Evolutionary conservation across 2,797 vertebrate genomes (phyloP).

Genomic region (Typhlichthys eigenmanni): DNA sequence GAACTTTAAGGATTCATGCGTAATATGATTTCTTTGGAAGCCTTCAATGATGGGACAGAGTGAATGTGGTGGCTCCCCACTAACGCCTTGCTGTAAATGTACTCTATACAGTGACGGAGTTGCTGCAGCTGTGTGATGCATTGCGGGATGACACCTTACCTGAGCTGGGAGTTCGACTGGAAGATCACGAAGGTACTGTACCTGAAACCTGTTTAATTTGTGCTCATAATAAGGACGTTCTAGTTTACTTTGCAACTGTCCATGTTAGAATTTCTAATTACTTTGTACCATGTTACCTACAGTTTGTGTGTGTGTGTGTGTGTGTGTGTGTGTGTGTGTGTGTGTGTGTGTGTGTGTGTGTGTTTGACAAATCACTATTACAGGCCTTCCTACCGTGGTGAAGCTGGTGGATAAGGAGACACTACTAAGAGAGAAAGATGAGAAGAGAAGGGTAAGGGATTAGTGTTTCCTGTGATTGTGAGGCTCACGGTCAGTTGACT

Average conservation of each 20-base stretch:
- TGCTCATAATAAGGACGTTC: too few relatives aligned
- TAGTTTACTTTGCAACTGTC: too few relatives aligned
- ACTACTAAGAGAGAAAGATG: slow-evolving; percentile 87
- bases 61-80: background rate
- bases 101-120: slow-evolving; percentile 77
- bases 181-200: slow-evolving; percentile 92
- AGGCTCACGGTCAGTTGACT: too few relatives aligned
- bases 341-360: too few relatives aligned
- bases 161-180: slow-evolving; percentile 91
- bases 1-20: too few relatives aligned
- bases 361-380: background rate
- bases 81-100: background rate
- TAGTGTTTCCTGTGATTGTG: background rate
- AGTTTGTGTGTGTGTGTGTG: too few relatives aligned
- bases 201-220: too few relatives aligned
- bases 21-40: too few relatives aligned
- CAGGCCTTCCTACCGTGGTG: slow-evolving; percentile 92
- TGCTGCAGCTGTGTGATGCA: slow-evolving; percentile 87
- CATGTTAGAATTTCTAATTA: too few relatives aligned
- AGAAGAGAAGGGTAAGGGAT: slow-evolving; percentile 87
- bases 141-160: slow-evolving; percentile 89
- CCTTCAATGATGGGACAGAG: too few relatives aligned
- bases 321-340: too few relatives aligned
- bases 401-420: slow-evolving; percentile 92
- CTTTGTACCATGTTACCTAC: too few relatives aligned